Evolutionary conservation across 2,113 vertebrate genomes (phyloP).

Genomic region (Origma solitaria): DNA sequence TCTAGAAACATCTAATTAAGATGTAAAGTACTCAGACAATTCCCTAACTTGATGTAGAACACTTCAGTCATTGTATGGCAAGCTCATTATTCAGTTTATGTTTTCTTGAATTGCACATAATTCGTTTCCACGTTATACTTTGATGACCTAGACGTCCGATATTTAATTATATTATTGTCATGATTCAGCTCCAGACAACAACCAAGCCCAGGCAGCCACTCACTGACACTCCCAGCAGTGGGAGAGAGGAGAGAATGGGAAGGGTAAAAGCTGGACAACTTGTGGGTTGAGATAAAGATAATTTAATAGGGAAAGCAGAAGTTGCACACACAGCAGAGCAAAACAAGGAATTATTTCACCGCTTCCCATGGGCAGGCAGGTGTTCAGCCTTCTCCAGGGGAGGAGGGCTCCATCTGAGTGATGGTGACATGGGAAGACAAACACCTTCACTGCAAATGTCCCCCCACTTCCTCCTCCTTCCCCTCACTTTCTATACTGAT

Average conservation of each 20-base stretch:
- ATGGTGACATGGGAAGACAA: background rate
- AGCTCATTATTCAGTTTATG: background rate
- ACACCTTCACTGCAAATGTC: background rate
- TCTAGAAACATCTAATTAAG: background rate
- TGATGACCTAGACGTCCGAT: background rate
- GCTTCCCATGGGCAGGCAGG: background rate
- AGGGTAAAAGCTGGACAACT: background rate
- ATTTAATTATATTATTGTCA: background rate
- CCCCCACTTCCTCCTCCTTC: background rate
- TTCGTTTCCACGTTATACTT: background rate
- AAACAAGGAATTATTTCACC: background rate
- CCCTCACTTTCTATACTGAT: background rate
- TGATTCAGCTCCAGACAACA: background rate
- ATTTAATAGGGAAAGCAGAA: background rate
- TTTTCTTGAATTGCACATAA: background rate
- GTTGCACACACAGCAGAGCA: background rate
- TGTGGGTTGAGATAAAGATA: background rate
- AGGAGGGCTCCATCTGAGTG: accelerated
- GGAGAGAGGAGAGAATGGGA: background rate
- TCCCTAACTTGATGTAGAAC: background rate
- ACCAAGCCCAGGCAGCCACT: background rate
- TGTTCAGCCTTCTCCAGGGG: background rate
- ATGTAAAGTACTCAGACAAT: background rate
- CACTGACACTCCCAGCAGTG: background rate
- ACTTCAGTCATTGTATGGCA: background rate